Conservation (phyloP, 2,888 invertebrate genomes). For the Rhyacophila evoluta region DNA sequence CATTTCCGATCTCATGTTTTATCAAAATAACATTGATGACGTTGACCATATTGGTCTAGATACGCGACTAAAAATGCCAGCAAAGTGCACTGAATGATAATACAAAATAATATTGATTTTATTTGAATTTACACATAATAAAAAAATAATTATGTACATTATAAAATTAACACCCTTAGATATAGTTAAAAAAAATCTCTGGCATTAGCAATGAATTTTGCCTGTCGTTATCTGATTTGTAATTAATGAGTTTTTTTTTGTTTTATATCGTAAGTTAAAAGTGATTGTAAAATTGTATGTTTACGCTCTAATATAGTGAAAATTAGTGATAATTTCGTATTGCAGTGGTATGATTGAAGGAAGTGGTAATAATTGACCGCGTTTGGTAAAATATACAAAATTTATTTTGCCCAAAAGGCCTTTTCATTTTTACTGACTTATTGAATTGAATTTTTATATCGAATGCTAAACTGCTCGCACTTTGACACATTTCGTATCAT, state of each 20-base stretch:
- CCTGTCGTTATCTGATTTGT: not conserved
- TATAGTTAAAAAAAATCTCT: not conserved
- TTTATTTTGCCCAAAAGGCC: not conserved
- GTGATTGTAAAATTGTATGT: not conserved
- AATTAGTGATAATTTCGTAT: not conserved
- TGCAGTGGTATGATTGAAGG: not conserved
- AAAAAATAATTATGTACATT: not conserved
- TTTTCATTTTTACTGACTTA: not conserved
- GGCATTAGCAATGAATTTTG: not conserved
- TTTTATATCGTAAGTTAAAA: not conserved
- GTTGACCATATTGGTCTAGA: not conserved
- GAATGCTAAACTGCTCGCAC: not conserved
- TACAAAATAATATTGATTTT: not conserved
- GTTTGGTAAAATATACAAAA: not conserved
- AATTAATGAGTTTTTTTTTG: not conserved
- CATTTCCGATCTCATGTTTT: not conserved
- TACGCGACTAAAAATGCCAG: not conserved
- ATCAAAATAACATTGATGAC: not conserved
- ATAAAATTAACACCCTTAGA: not conserved
- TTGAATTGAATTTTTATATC: not conserved
- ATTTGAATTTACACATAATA: not conserved
- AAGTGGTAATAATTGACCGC: not conserved
- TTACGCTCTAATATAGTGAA: not conserved
- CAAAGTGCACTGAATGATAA: not conserved
- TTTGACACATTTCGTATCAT: not conserved